Evolutionary conservation across 1,140 invertebrate genomes (phyloP), one percentile per base, ranked within the genome.

Genomic region (Marisa cornuarietis): DNA sequence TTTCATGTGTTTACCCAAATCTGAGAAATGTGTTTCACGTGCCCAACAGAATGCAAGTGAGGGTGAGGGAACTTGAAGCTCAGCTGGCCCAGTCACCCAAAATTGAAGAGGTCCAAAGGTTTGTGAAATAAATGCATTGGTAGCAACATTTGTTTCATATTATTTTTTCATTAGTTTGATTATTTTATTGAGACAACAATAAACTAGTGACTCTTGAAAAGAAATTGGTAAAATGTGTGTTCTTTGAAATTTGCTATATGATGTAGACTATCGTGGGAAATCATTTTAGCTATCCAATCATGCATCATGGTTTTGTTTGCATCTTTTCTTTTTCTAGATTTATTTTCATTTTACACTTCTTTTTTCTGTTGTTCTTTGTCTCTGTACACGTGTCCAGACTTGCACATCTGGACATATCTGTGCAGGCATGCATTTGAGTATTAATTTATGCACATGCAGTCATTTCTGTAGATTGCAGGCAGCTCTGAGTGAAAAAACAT

Each of bases 1-100:
- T 14, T 68, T 68, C 22, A 24, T 68, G 65, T 31, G 4, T 68
- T 13, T 22, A 68, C 1, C 9, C 4, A 9, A 11, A 58, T 58
- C 11, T 58, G 42, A 73, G 18, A 73, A n/a, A 73, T 54, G 51
- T 26, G 69, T 49, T 42, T 42, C 69, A 9, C n/a, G 42, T 74
- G 11, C 58, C 49, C 49, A 58, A n/a, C 69, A 85, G 85, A 49
- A 82, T 75, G 24, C 51, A 80, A 79, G 80, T 76, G 54, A 78
- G 82, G 31, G 49, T 85, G 26, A 85, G 79, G 31, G 83, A 84
- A 75, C 79, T 86, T 20, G 73, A 84, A 61, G 49, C 66, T n/a
- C 79, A 79, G 62, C 62, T 86, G 20, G 80, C 83, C 18, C 78
- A 83, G 61, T 82, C 83, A 22, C 84, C 82, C 22, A 83, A 83